Percentiles rank a stretch among this genome's conserved stretches.
These are phyloP conservation scores for Erebia epiphron DNA, from an alignment of 2,888 invertebrate genomes.

Conservation along the genomic window DNA sequence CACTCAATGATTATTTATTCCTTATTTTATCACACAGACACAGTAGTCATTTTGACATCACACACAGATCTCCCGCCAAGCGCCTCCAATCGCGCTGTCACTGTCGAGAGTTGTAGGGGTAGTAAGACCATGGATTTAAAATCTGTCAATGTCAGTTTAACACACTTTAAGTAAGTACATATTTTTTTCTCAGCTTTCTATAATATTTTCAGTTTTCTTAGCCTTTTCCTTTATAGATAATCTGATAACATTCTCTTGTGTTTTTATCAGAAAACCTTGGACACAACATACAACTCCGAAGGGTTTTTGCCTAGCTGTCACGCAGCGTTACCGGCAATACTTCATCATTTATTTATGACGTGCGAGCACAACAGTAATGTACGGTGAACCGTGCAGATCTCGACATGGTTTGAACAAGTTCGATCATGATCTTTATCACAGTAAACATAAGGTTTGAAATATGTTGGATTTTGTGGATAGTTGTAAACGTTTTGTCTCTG, in stretches of 20 bases:
- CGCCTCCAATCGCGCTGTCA: no score
- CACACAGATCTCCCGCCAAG: no score
- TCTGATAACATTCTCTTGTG: background rate
- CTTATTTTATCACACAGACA: no score
- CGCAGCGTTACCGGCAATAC: conserved; percentile 14
- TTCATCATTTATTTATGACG: conserved; percentile 27
- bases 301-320: conserved; percentile 17
- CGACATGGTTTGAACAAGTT: background rate
- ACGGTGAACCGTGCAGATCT: conserved; percentile 11
- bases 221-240: background rate
- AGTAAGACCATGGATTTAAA: no score
- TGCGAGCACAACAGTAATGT: conserved; percentile 2
- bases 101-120: no score
- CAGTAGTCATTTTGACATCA: no score
- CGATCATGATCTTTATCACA: background rate
- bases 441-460: background rate
- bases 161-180: no score
- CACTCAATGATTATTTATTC: no score
- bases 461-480: background rate
- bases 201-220: background rate
- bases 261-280: conserved; percentile 1
- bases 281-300: background rate
- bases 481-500: conserved; percentile 21
- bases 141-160: no score
- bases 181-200: no score